A percentile compares a stretch with the other conserved stretches of the same genome.
Conservation (phyloP, 2,888 invertebrate genomes). For the Beris chalybata region DNA sequence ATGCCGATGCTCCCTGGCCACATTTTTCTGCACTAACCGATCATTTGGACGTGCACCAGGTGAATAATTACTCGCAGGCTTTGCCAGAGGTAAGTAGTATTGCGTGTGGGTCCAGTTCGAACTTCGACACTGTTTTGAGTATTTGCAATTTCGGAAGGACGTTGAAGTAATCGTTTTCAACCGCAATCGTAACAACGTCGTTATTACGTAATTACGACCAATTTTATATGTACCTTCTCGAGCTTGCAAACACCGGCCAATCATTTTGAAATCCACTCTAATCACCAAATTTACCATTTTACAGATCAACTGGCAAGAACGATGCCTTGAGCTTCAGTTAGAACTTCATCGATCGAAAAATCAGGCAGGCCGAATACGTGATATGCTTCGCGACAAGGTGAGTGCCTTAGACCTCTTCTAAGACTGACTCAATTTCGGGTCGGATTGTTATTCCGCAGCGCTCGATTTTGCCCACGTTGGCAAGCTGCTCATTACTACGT, state of each 20-base stretch:
- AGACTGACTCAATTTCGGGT: not conserved
- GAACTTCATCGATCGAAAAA: slow-evolving; percentile 83
- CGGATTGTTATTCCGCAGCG: too few species aligned
- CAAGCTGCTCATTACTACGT: slow-evolving; percentile 24
- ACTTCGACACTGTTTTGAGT: not conserved
- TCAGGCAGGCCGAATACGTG: slow-evolving; percentile 83
- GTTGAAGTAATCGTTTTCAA: too few species aligned
- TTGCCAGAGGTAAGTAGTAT: slow-evolving; percentile 51
- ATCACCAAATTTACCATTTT: slow-evolving; percentile 22
- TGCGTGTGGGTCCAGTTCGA: not conserved
- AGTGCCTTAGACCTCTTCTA: slow-evolving; percentile 44
- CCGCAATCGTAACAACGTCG: too few species aligned
- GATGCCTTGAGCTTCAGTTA: slow-evolving; percentile 81
- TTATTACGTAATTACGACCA: too few species aligned
- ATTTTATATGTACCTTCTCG: too few species aligned
- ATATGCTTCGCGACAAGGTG: slow-evolving; percentile 90
- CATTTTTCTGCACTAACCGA: slow-evolving; percentile 52
- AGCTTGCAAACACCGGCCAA: too few species aligned
- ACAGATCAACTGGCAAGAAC: slow-evolving; percentile 83
- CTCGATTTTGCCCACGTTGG: not conserved
- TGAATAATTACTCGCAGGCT: slow-evolving; percentile 56
- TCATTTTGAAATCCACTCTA: not conserved
- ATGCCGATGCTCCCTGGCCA: slow-evolving; percentile 55
- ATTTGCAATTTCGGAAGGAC: not conserved
- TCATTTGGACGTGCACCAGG: slow-evolving; percentile 53